A percentile compares a stretch with the other conserved stretches of the same genome.
Conservation (phyloP, 2,797 vertebrate species). For the Aulostomus chinensis region DNA sequence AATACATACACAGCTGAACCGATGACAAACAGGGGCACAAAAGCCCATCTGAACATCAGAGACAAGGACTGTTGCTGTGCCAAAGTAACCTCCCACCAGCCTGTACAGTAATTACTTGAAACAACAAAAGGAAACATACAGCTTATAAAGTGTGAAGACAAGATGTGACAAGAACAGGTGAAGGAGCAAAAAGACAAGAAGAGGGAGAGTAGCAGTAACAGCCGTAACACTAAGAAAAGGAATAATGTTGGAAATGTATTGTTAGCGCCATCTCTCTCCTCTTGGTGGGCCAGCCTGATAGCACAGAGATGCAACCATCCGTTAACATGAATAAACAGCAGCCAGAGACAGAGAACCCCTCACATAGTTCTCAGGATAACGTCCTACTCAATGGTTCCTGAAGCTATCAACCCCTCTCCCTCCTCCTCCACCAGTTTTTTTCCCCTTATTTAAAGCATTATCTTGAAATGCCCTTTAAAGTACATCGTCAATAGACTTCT, state of each 20-base stretch:
- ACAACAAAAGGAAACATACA: conserved; percentile 16
- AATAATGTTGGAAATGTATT: conserved; percentile 9
- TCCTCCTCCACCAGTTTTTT: neutral
- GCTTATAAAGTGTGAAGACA: conserved; percentile 8
- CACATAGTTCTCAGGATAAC: conserved; percentile 19
- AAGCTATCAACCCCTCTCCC: neutral
- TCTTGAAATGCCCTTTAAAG: no score
- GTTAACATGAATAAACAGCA: no score
- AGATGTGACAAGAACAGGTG: neutral
- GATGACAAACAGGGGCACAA: conserved; percentile 47
- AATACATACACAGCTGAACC: conserved; percentile 14
- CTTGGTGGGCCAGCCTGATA: conserved; percentile 22
- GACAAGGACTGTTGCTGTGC: conserved; percentile 16
- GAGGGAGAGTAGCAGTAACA: no score
- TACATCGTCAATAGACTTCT: no score
- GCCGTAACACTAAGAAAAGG: neutral
- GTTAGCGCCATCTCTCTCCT: conserved; percentile 26
- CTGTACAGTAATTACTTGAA: conserved; percentile 47
- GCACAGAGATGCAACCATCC: no score
- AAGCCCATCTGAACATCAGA: conserved; percentile 62
- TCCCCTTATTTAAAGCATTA: no score
- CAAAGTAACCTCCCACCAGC: conserved; percentile 41
- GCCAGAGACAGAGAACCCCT: conserved; percentile 6
- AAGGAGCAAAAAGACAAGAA: neutral
- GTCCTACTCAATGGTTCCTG: conserved; percentile 11